Evolutionary conservation across 1,140 invertebrate species (phyloP).

Genomic region (Macrocentrus cingulum): DNA sequence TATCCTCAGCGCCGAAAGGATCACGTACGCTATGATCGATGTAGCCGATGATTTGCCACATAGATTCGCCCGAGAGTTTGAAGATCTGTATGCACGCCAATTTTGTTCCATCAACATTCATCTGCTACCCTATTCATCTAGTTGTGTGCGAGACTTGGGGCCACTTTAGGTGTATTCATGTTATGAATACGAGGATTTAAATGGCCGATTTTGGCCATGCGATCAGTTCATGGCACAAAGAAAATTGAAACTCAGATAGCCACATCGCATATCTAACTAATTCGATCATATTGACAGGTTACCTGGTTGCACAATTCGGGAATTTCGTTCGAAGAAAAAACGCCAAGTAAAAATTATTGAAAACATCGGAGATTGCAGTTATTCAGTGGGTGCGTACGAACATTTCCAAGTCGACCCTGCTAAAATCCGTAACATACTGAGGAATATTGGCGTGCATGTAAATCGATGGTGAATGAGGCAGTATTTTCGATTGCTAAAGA

Average conservation of each 20-base stretch:
- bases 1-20: conserved; percentile 24
- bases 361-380: background rate
- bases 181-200: too few species aligned
- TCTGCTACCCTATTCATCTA: background rate
- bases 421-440: too few species aligned
- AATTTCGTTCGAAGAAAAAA: conserved; percentile 14
- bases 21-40: background rate
- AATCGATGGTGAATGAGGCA: too few species aligned
- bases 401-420: too few species aligned
- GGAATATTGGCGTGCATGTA: too few species aligned
- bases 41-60: background rate
- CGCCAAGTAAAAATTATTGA: conserved; percentile 3
- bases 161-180: too few species aligned
- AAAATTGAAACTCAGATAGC: conserved; percentile 3
- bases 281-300: background rate
- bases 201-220: background rate
- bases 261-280: background rate
- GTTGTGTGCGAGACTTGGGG: too few species aligned
- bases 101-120: conserved; percentile 5
- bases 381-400: background rate
- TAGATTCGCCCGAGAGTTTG: conserved; percentile 11
- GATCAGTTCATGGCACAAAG: background rate
- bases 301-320: background rate
- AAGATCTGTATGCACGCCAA: conserved; percentile 5
- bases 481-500: background rate